Evolutionary conservation across 1,140 invertebrate genomes (phyloP), one percentile per base, ranked within the genome.

Genomic region (Drosophila jambulina): DNA sequence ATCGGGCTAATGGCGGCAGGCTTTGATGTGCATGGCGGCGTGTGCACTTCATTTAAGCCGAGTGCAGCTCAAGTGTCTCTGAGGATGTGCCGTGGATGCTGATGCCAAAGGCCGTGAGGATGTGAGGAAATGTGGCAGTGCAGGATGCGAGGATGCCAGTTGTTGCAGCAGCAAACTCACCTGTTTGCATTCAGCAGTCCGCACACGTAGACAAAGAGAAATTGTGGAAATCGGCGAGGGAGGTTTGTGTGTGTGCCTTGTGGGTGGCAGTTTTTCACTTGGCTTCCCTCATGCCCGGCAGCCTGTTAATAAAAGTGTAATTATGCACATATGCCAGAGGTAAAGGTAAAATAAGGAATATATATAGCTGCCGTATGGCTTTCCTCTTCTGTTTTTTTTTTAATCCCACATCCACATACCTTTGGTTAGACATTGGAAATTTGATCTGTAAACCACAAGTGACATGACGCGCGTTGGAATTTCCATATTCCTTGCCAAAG

Each of bases 11-110:
- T 72, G 79, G 53, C 84, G 80, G 84, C 70, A 21, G 42, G 48
- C 84, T 88, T 88, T 88, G 84, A 88, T 88, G 84, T 88, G 81
- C 85, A 90, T 69, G 78, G 56, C 80, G 78, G 80, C 84, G 85
- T 88, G 70, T 88, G 84, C 84, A 88, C 84, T 88, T 88, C 84
- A 88, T 88, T 88, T 88, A 88, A 87, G 85, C 68, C 80, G 85
- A 88, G 84, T 90, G 84, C 74, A 71, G 69, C 81, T 84, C 85
- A 88, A 84, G 85, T 88, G 84, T 84, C 85, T 84, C 85, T 72
- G 77, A 88, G 82, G 78, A 79, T 67, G 76, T 80, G 78, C 76
- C 75, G 25, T 60, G 65, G 58, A 78, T 76, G 61, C 58, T 61
- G 57, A 63, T 76, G 60, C 64, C 48, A 49, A 54, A 54, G 51